Evolutionary conservation across 2,113 vertebrate species (phyloP).

Genomic region (Ictalurus punctatus): DNA sequence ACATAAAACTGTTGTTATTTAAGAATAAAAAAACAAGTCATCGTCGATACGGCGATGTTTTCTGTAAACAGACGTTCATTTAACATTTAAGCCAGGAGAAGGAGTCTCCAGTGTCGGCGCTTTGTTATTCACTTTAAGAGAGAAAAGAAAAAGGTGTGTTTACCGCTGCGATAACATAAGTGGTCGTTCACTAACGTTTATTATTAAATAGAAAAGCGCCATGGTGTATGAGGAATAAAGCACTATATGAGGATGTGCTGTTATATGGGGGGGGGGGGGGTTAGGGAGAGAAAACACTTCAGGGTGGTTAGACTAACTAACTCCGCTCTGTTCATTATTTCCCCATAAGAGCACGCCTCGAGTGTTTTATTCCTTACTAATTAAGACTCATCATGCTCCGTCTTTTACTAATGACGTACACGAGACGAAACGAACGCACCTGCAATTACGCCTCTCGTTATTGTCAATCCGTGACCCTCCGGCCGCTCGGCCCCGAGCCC

Average conservation of each 20-base stretch:
- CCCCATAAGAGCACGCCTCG: too few relatives aligned
- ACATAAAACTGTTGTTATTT: neutral
- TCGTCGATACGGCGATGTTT: neutral
- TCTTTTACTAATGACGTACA: constrained; percentile 22
- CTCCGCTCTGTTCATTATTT: neutral
- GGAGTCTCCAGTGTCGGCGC: neutral
- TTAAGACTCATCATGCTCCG: constrained; percentile 20
- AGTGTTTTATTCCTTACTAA: constrained; percentile 33
- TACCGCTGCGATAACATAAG: too few relatives aligned
- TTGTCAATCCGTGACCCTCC: constrained; percentile 20
- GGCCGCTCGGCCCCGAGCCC: neutral
- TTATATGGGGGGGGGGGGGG: too few relatives aligned
- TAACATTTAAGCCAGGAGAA: neutral
- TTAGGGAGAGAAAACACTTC: neutral
- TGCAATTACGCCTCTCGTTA: constrained; percentile 40
- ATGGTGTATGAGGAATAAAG: neutral
- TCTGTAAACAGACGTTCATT: neutral
- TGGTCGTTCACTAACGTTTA: neutral
- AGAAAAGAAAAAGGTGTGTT: too few relatives aligned
- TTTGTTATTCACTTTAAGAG: neutral
- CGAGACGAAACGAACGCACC: constrained; percentile 15
- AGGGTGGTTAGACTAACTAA: neutral
- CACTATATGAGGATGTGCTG: neutral
- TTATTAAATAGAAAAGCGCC: neutral
- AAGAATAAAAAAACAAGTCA: neutral